These are phyloP conservation scores for Ichneumoninae sp. DNA, from an alignment of 2,888 invertebrate genomes.

Conservation along the genomic window DNA sequence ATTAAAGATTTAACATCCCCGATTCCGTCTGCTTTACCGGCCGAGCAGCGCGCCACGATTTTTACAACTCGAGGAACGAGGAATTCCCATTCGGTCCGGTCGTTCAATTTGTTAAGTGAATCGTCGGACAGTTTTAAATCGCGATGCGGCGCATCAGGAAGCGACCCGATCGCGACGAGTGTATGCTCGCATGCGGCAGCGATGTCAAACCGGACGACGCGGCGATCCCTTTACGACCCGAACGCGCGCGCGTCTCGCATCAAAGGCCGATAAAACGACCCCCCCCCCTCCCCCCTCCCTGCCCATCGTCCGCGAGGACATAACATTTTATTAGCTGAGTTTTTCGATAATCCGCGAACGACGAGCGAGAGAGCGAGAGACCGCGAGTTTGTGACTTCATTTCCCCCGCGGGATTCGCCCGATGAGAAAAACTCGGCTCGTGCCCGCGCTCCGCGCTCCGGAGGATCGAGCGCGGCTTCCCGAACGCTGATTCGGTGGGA, in stretches of 20 bases:
- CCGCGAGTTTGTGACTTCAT: constrained; percentile 67
- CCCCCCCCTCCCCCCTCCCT: constrained; percentile 19
- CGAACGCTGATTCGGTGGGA: constrained; percentile 42
- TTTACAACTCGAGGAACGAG: constrained; percentile 30
- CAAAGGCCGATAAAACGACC: constrained; percentile 66
- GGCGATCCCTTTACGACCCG: constrained; percentile 62
- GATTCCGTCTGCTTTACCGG: neutral
- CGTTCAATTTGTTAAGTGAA: constrained; percentile 64
- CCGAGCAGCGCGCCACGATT: constrained; percentile 9
- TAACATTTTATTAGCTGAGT: constrained; percentile 70
- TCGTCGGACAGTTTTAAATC: constrained; percentile 64
- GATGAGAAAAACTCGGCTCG: constrained; percentile 51
- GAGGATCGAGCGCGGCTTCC: neutral
- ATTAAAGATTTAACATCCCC: constrained; percentile 3
- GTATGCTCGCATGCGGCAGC: constrained; percentile 9
- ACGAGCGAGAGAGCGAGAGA: constrained; percentile 12
- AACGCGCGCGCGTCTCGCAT: constrained; percentile 55
- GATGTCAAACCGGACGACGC: constrained; percentile 51
- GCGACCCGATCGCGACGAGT: constrained; percentile 51
- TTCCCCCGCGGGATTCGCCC: constrained; percentile 56
- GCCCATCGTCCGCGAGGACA: constrained; percentile 37
- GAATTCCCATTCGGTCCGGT: constrained; percentile 39
- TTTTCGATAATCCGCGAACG: constrained; percentile 69
- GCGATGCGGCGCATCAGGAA: constrained; percentile 46
- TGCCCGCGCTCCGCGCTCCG: constrained; percentile 13